Evolutionary conservation across 2,797 vertebrate genomes (phyloP).

Genomic region (Falco peregrinus): DNA sequence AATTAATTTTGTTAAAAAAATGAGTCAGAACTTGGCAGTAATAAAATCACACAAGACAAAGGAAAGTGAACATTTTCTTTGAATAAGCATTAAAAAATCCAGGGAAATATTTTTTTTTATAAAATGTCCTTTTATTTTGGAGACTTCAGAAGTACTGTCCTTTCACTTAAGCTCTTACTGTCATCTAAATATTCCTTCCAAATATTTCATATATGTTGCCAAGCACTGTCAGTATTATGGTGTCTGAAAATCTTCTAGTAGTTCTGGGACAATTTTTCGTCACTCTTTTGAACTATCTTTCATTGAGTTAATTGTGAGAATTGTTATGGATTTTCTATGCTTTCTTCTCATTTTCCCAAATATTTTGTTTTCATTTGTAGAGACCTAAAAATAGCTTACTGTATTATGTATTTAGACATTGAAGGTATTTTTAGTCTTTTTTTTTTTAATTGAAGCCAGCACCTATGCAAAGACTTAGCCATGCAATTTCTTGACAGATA

Average conservation of each 20-base stretch:
- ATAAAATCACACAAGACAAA: not conserved
- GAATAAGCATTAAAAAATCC: not conserved
- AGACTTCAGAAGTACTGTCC: not conserved
- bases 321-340: not conserved
- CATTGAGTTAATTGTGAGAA: not conserved
- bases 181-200: not conserved
- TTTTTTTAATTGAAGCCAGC: not conserved
- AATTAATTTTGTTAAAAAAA: not conserved
- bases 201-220: not conserved
- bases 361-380: not conserved
- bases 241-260: not conserved
- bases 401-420: not conserved
- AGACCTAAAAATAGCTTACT: not conserved
- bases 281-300: not conserved
- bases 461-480: accelerated
- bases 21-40: not conserved
- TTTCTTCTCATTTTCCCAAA: not conserved
- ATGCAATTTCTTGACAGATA: not conserved
- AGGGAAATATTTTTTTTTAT: not conserved
- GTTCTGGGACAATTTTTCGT: not conserved
- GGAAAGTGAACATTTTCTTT: not conserved
- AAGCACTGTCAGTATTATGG: not conserved
- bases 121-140: not conserved
- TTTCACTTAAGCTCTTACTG: not conserved
- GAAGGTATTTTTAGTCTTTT: not conserved